Conservation (phyloP, 2,797 vertebrate genomes). For the Rhyacichthys aspro region DNA sequence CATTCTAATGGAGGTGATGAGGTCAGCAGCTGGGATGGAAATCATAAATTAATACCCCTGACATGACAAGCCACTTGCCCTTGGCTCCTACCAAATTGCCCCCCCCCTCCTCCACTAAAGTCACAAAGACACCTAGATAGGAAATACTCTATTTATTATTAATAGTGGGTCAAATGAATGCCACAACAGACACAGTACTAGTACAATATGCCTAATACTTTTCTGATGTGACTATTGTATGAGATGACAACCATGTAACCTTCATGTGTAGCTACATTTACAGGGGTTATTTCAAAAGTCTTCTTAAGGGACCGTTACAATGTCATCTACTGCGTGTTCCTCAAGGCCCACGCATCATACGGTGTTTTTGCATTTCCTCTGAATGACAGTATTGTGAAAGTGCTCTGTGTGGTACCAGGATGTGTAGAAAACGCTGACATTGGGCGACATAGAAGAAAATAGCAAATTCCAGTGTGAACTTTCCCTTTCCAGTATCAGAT, state of each 20-base stretch:
- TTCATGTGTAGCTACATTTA: conserved; percentile 59
- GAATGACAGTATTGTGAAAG: conserved; percentile 7
- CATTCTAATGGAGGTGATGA: conserved; percentile 86
- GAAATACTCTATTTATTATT: conserved; percentile 79
- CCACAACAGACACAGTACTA: conserved; percentile 64
- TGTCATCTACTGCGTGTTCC: conserved; percentile 39
- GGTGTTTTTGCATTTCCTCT: conserved; percentile 16
- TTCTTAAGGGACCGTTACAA: conserved; percentile 39
- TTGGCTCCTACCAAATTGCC: conserved; percentile 69
- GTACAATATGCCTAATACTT: conserved; percentile 66
- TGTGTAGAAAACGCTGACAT: conserved; percentile 7
- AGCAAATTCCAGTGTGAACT: background rate
- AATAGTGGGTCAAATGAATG: conserved; percentile 78
- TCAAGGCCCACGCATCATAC: conserved; percentile 5
- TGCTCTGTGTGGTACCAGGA: background rate
- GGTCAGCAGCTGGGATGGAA: conserved; percentile 85
- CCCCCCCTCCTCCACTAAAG: conserved; percentile 58
- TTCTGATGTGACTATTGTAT: conserved; percentile 66
- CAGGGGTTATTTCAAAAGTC: conserved; percentile 46
- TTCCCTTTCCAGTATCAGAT: too few species aligned
- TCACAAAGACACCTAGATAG: conserved; percentile 71
- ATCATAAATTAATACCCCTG: conserved; percentile 86
- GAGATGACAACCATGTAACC: conserved; percentile 59
- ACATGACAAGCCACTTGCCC: conserved; percentile 81
- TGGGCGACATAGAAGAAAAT: conserved; percentile 18